Evolutionary conservation across 2,888 invertebrate species (phyloP).

Genomic region (Phalera bucephala): DNA sequence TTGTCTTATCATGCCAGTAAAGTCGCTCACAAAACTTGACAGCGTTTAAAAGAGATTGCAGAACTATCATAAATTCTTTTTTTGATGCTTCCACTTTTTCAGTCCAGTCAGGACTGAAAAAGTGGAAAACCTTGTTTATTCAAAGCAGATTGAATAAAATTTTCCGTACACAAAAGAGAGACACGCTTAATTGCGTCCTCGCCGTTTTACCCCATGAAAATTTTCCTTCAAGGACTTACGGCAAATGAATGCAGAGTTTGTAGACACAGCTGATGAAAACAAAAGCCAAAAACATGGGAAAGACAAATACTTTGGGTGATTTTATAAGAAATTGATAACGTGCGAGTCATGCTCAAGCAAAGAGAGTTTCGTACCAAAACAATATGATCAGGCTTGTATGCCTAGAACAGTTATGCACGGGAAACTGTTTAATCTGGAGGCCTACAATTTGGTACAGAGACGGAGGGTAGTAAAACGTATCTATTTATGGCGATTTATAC

Average conservation of each 20-base stretch:
- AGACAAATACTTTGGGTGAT: no score
- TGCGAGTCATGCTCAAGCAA: no score
- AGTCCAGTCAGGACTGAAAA: slow-evolving; percentile 7
- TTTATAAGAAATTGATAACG: no score
- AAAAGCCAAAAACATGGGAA: not conserved
- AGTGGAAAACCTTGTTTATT: slow-evolving; percentile 4
- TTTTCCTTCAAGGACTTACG: not conserved
- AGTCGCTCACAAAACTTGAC: not conserved
- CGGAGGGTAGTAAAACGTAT: no score
- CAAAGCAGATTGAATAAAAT: slow-evolving; percentile 11
- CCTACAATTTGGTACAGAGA: no score
- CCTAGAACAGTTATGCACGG: no score
- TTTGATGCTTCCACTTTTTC: slow-evolving; percentile 16
- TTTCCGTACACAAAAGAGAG: slow-evolving; percentile 13
- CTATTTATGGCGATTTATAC: no score
- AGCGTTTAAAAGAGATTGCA: not conserved
- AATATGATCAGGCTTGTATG: no score
- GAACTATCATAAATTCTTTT: slow-evolving; percentile 6
- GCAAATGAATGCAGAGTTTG: not conserved
- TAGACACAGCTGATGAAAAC: not conserved
- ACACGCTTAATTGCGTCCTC: not conserved
- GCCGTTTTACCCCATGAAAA: not conserved
- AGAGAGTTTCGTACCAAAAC: no score
- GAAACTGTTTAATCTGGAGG: no score
- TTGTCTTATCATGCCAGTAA: not conserved